Percentiles rank a stretch among this genome's conserved stretches.
phyloP scores from a whole-genome alignment of 1,140 invertebrate species.

The Temnothorax longispinosus region DNA sequence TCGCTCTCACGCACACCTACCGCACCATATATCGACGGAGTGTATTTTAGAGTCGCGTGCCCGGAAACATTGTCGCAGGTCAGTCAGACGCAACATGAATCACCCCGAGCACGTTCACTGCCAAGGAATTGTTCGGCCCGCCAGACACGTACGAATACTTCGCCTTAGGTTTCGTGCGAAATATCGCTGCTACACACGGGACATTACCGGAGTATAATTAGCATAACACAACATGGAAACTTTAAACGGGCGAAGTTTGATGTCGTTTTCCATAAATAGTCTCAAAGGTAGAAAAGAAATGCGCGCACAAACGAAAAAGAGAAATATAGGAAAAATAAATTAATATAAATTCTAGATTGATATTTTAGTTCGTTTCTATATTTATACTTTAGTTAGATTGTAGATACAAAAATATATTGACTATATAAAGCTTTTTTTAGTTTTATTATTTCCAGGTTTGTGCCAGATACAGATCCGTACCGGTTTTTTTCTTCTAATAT shows the following conservation, averaged over 20 bases:
- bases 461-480: not conserved
- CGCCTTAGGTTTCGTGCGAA: conserved; percentile 1
- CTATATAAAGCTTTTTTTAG: not conserved
- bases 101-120: conserved; percentile 43
- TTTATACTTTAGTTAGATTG: not conserved
- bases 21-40: conserved; percentile 40
- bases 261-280: not conserved
- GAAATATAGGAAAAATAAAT: not conserved
- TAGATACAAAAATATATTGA: not conserved
- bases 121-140: conserved; percentile 58
- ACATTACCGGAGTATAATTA: conserved; percentile 16
- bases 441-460: not conserved
- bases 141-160: conserved; percentile 15
- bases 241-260: not conserved
- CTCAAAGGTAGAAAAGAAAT: not conserved
- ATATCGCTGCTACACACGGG: not conserved
- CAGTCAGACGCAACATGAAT: conserved; percentile 69
- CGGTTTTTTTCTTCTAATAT: not conserved
- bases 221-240: conserved; percentile 23
- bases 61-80: conserved; percentile 71
- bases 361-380: not conserved
- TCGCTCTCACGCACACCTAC: conserved; percentile 61
- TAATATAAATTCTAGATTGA: not conserved
- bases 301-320: too few species aligned
- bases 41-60: conserved; percentile 71